Evolutionary conservation across 2,888 invertebrate genomes (phyloP).

Genomic region (Pachliopta kotzebuea): DNA sequence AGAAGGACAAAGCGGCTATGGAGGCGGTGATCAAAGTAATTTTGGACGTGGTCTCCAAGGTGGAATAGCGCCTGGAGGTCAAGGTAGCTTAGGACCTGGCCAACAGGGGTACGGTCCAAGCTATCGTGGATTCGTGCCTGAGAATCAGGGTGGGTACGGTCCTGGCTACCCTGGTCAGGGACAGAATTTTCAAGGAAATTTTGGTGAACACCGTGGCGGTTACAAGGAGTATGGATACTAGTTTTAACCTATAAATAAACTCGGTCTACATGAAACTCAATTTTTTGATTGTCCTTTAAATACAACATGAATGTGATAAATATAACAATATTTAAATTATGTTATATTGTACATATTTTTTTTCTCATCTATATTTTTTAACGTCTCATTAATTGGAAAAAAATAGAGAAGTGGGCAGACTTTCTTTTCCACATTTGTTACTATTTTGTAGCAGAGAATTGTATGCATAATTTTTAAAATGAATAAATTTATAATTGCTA

Average conservation of each 20-base stretch:
- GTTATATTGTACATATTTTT: no score
- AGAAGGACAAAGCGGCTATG: conserved; percentile 10
- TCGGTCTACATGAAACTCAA: no score
- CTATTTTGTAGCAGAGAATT: no score
- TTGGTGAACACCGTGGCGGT: conserved; percentile 32
- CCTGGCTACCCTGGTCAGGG: conserved; percentile 26
- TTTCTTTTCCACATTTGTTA: no score
- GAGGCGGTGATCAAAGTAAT: conserved; percentile 15
- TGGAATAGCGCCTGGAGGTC: conserved; percentile 9
- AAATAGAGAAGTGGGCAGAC: no score
- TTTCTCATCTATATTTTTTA: no score
- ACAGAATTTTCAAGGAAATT: conserved; percentile 25
- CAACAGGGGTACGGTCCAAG: conserved; percentile 28
- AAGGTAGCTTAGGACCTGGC: conserved; percentile 32
- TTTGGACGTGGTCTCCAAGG: conserved; percentile 26
- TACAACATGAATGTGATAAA: no score
- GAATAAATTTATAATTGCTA: no score
- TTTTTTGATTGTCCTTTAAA: no score
- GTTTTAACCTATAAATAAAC: conserved; percentile 14
- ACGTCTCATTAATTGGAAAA: no score
- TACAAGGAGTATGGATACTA: conserved; percentile 37
- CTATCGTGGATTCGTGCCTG: conserved; percentile 27
- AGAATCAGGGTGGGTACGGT: conserved; percentile 32
- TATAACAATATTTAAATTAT: no score
- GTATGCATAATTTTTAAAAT: no score